These are phyloP conservation scores for Onychomys torridus DNA, from an alignment of 2,797 vertebrate genomes.

Conservation along the genomic window DNA sequence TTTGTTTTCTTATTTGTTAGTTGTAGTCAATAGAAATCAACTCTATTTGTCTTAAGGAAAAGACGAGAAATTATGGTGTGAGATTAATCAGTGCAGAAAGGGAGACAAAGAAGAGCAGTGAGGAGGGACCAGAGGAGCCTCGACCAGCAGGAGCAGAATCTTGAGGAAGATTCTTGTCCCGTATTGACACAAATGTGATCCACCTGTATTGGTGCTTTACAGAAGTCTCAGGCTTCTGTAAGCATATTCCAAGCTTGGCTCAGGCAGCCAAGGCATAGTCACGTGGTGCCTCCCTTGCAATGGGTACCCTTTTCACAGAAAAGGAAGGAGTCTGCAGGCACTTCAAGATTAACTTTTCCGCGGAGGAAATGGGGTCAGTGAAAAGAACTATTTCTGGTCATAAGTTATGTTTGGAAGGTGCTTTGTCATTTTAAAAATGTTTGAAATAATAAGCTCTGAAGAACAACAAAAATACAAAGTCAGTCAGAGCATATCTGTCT, in stretches of 20 bases:
- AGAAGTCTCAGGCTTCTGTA: neutral
- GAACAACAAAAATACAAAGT: neutral
- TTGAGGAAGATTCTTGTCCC: neutral
- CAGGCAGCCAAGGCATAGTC: neutral
- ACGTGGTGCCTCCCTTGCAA: neutral
- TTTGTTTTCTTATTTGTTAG: conserved; percentile 40
- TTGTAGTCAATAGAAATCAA: neutral
- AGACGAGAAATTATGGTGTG: neutral
- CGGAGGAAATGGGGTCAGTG: neutral
- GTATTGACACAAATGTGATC: neutral
- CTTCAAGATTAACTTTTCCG: neutral
- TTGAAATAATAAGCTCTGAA: neutral
- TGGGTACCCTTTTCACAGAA: neutral
- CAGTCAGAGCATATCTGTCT: neutral
- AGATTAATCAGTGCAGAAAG: neutral
- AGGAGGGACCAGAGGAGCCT: neutral
- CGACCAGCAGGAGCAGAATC: neutral
- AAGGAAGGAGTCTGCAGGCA: neutral
- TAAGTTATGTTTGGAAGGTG: neutral
- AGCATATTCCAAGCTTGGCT: neutral
- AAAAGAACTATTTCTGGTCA: neutral
- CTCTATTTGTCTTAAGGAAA: neutral
- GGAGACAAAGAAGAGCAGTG: neutral
- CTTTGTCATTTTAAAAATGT: neutral
- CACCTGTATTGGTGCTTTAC: no score